Percentiles rank a stretch among this genome's conserved stretches.
Conservation (phyloP, 2,888 invertebrate species). For the Meganola albula region DNA sequence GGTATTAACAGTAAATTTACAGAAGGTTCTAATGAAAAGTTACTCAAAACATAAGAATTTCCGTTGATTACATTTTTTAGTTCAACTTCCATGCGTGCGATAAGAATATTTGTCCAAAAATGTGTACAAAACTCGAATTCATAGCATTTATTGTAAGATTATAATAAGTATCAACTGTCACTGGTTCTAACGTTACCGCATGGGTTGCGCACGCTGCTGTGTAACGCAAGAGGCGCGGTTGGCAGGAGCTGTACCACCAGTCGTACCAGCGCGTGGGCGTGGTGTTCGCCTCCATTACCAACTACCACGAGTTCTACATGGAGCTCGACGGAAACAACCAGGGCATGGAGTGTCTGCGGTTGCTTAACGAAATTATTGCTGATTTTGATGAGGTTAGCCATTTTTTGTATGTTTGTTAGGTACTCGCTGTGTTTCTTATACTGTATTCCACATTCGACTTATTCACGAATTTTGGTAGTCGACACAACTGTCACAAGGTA, state of each 20-base stretch:
- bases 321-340: slow-evolving; percentile 95
- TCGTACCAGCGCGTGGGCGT: slow-evolving; percentile 94
- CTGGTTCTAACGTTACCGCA: slow-evolving; percentile 31
- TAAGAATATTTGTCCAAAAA: no score
- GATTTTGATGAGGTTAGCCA: slow-evolving; percentile 91
- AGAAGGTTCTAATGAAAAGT: no score
- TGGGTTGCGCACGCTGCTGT: slow-evolving; percentile 33
- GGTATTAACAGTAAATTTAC: no score
- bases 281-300: slow-evolving; percentile 94
- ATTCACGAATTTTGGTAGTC: no score
- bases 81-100: no score
- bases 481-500: no score
- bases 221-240: slow-evolving; percentile 35
- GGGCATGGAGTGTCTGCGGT: slow-evolving; percentile 91
- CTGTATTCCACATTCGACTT: no score
- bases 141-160: no score
- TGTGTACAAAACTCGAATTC: no score
- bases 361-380: slow-evolving; percentile 94
- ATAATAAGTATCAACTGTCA: no score
- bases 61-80: no score
- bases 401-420: slow-evolving; percentile 6
- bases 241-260: slow-evolving; percentile 92
- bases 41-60: no score
- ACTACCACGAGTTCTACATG: slow-evolving; percentile 96
- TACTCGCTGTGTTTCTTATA: background rate